A percentile compares a stretch with the other conserved stretches of the same genome.
These are phyloP conservation scores for Eumerus sabulonum DNA, from an alignment of 2,888 invertebrate genomes.

Conservation along the genomic window DNA sequence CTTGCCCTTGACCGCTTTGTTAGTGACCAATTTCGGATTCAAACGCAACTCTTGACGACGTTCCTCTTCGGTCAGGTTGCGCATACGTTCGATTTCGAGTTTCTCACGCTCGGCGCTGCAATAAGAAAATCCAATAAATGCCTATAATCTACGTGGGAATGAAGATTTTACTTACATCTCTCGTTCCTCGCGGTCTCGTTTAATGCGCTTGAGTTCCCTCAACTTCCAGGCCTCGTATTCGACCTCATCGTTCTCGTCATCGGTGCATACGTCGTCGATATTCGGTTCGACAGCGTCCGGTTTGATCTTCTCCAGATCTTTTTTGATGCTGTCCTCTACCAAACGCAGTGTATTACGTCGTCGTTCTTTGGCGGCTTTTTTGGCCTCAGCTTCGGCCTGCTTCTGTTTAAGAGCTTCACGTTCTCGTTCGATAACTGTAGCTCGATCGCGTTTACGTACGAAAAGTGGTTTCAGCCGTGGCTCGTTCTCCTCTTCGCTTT, in stretches of 20 bases:
- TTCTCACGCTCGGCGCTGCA: slow-evolving; percentile 91
- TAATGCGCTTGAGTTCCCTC: slow-evolving; percentile 96
- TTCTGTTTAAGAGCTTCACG: slow-evolving; percentile 91
- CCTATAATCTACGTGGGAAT: background rate
- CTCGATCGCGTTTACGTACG: slow-evolving; percentile 94
- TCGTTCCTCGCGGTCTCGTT: slow-evolving; percentile 96
- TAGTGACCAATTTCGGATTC: slow-evolving; percentile 95
- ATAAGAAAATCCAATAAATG: slow-evolving; percentile 63
- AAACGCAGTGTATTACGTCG: slow-evolving; percentile 92
- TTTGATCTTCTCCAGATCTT: slow-evolving; percentile 85
- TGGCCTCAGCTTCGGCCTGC: slow-evolving; percentile 90
- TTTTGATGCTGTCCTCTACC: slow-evolving; percentile 92
- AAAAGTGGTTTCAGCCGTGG: slow-evolving; percentile 97
- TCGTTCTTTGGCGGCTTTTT: slow-evolving; percentile 92
- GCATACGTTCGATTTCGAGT: slow-evolving; percentile 91
- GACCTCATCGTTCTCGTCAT: slow-evolving; percentile 97
- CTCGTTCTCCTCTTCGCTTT: slow-evolving; percentile 94
- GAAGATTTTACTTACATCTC: slow-evolving; percentile 86
- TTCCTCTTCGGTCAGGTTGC: slow-evolving; percentile 98
- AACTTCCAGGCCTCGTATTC: slow-evolving; percentile 99
- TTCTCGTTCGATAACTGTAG: slow-evolving; percentile 97
- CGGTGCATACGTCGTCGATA: slow-evolving; percentile 92
- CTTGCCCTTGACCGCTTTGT: slow-evolving; percentile 97
- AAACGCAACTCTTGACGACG: slow-evolving; percentile 91
- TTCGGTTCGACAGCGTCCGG: slow-evolving; percentile 87